phyloP scores from a whole-genome alignment of 2,888 invertebrate species.

The Drosophila antonietae region DNA sequence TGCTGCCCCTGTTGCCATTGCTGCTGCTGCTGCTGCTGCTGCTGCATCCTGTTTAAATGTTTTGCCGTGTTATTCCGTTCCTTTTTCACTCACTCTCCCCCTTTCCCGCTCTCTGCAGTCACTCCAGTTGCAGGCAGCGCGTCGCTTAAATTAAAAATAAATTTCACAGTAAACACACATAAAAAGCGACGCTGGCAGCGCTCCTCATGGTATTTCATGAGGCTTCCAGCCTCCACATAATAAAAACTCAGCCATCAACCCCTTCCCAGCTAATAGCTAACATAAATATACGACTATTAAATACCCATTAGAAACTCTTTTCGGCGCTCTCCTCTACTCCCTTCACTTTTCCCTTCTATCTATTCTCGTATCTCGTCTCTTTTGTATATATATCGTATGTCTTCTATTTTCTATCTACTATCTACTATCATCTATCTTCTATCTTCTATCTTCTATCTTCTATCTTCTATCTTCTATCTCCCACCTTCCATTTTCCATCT shows the following conservation, averaged over 20 bases:
- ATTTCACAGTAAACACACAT: conserved; percentile 80
- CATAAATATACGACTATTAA: neutral
- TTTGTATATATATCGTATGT: neutral
- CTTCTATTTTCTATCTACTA: neutral
- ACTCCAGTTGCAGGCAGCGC: conserved; percentile 50
- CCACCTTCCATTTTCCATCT: neutral
- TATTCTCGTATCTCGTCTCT: neutral
- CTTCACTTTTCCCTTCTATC: neutral
- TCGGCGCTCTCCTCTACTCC: too few species aligned
- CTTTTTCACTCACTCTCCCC: conserved; percentile 12
- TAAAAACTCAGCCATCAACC: conserved; percentile 28
- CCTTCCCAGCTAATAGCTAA: neutral
- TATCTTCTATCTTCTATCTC: neutral
- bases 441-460: neutral
- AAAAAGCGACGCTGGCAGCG: conserved; percentile 60
- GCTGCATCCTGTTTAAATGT: conserved; percentile 75
- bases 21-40: conserved; percentile 36
- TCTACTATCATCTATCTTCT: neutral
- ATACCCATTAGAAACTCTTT: conserved; percentile 15
- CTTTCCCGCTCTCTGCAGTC: conserved; percentile 26
- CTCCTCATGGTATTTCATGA: conserved; percentile 39
- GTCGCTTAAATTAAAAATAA: conserved; percentile 79
- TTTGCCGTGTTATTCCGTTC: conserved; percentile 26
- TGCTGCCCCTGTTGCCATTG: conserved; percentile 20
- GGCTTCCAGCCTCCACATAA: conserved; percentile 31